A percentile compares a stretch with the other conserved stretches of the same genome.
These are phyloP conservation scores for Listronotus bonariensis DNA, from an alignment of 1,140 invertebrate genomes.

Conservation along the genomic window DNA sequence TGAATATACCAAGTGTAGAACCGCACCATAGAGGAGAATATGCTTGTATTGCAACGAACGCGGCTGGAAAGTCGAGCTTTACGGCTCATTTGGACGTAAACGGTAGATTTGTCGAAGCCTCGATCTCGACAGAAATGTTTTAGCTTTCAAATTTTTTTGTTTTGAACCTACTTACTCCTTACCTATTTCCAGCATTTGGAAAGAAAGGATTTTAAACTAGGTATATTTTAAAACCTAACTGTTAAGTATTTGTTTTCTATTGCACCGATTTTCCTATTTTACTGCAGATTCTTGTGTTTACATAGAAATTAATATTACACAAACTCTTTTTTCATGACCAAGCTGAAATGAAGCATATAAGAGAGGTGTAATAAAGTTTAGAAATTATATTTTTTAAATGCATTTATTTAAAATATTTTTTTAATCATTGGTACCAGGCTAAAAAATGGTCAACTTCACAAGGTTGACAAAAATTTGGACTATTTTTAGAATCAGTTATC, in stretches of 20 bases:
- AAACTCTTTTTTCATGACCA: too few species aligned
- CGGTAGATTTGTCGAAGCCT: slow-evolving; percentile 56
- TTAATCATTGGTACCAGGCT: too few species aligned
- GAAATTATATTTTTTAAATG: too few species aligned
- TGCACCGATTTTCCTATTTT: background rate
- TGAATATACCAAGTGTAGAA: slow-evolving; percentile 64
- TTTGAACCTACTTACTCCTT: slow-evolving; percentile 21
- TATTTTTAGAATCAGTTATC: too few species aligned
- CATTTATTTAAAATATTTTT: too few species aligned
- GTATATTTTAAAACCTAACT: slow-evolving; percentile 29
- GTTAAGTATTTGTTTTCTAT: slow-evolving; percentile 18
- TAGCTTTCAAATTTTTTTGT: slow-evolving; percentile 17
- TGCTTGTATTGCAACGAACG: slow-evolving; percentile 66
- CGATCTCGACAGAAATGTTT: background rate
- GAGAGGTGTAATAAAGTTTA: too few species aligned
- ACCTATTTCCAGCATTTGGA: slow-evolving; percentile 7
- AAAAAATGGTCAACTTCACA: too few species aligned
- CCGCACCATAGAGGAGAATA: slow-evolving; percentile 67
- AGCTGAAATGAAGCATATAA: too few species aligned
- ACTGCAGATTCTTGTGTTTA: too few species aligned
- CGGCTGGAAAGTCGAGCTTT: slow-evolving; percentile 64
- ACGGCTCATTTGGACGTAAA: slow-evolving; percentile 67
- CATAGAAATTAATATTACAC: too few species aligned
- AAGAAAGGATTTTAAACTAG: slow-evolving; percentile 15
- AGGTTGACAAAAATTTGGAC: too few species aligned